phyloP scores from a whole-genome alignment of 1,140 invertebrate species.

The Drosophila cardini region DNA sequence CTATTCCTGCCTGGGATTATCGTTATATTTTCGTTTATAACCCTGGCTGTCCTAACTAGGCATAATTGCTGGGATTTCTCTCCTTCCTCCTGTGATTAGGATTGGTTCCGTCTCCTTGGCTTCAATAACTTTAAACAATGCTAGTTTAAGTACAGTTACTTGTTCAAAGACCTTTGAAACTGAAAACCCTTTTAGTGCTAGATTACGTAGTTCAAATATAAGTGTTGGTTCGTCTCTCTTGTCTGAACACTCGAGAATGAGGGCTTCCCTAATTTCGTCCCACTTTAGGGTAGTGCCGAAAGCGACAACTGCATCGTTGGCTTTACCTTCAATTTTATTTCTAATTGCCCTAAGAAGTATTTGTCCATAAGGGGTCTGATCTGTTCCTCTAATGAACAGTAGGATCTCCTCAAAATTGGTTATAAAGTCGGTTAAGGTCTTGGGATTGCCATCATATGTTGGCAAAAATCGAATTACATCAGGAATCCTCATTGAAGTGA shows the following conservation, averaged over 20 bases:
- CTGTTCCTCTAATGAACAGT: background rate
- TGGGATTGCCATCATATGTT: background rate
- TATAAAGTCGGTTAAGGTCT: constrained; percentile 8
- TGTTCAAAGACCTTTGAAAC: background rate
- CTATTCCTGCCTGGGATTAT: background rate
- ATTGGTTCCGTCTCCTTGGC: background rate
- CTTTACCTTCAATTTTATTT: constrained; percentile 13
- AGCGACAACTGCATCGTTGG: background rate
- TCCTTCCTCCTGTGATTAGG: no score
- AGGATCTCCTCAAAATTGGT: background rate
- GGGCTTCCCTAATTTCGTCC: constrained; percentile 13
- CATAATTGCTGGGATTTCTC: no score
- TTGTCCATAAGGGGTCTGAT: constrained; percentile 3
- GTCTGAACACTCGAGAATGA: constrained; percentile 1
- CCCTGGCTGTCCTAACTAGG: no score
- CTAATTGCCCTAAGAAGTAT: background rate
- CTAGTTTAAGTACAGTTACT: background rate
- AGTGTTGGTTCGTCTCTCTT: constrained; percentile 19
- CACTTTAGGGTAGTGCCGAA: background rate
- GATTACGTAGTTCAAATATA: constrained; percentile 3
- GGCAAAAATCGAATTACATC: background rate
- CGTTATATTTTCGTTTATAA: background rate
- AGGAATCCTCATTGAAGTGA: no score
- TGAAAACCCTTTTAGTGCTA: background rate
- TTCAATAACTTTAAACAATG: background rate